Percentiles rank a stretch among this genome's conserved stretches.
These are phyloP conservation scores for Drosophila hawaiiensis DNA, from an alignment of 2,888 invertebrate genomes.

Conservation along the genomic window DNA sequence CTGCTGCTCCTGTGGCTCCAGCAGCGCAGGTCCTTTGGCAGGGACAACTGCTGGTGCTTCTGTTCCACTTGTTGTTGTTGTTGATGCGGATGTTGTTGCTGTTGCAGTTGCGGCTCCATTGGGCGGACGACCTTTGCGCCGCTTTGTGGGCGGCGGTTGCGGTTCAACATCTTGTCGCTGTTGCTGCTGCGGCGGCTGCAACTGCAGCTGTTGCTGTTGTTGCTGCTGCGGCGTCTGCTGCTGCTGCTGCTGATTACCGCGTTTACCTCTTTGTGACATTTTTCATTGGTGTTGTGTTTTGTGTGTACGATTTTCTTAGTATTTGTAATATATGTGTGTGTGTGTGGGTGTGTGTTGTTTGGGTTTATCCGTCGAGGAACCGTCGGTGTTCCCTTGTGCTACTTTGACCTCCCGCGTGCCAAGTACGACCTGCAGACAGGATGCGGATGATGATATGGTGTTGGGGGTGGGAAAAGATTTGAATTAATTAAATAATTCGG, in stretches of 20 bases:
- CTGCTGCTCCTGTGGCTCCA: slow-evolving; percentile 45
- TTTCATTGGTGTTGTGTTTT: slow-evolving; percentile 83
- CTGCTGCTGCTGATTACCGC: slow-evolving; percentile 88
- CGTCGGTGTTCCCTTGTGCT: slow-evolving; percentile 60
- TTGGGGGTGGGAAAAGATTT: not conserved
- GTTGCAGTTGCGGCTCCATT: slow-evolving; percentile 78
- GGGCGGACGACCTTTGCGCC: slow-evolving; percentile 90
- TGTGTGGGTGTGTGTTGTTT: slow-evolving; percentile 43
- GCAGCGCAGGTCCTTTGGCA: slow-evolving; percentile 38
- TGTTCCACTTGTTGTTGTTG: slow-evolving; percentile 36
- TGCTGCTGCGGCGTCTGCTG: slow-evolving; percentile 86
- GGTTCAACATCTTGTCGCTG: slow-evolving; percentile 85
- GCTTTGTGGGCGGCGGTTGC: slow-evolving; percentile 89
- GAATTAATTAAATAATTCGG: slow-evolving; percentile 29
- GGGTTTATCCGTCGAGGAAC: slow-evolving; percentile 48
- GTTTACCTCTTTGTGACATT: slow-evolving; percentile 92
- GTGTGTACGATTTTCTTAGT: slow-evolving; percentile 60
- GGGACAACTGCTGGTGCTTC: slow-evolving; percentile 63
- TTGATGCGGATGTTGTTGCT: slow-evolving; percentile 49
- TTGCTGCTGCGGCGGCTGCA: slow-evolving; percentile 86
- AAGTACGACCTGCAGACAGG: slow-evolving; percentile 51
- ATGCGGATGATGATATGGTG: not conserved
- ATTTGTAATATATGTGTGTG: slow-evolving; percentile 12
- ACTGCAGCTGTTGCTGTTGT: slow-evolving; percentile 84
- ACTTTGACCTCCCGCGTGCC: slow-evolving; percentile 58